Evolutionary conservation across 2,113 vertebrate species (phyloP), one percentile per base, ranked within the genome.

Genomic region (Camelus bactrianus): DNA sequence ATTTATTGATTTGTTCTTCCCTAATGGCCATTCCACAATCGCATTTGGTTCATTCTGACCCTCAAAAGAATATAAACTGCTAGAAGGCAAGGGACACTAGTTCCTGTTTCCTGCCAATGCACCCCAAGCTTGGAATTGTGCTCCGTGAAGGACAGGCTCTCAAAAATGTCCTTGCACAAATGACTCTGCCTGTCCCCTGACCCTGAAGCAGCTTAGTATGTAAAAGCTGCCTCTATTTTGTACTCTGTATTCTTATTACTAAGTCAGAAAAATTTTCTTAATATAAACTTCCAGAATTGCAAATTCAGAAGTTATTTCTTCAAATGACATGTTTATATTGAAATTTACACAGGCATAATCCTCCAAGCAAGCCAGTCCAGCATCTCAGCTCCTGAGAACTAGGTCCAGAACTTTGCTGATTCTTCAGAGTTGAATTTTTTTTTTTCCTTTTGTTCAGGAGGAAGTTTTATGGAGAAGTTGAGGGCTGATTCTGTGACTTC

Each of bases 301-400:
- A 56, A 58, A 88, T 54, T 75, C 67, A 38, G 38, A 64, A 52
- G 56, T 14, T 54, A 35, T 52, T 83, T 77, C 89, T 77, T 93
- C 80, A 75, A 30, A 84, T 22, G n/a, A 9, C n/a, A 19, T 19
- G 38, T 48, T 76, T 50, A 38, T 15, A 56, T 38, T n/a, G 42
- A 93, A 86, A 52, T 48, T 12, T 28, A 30, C 13, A 48, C 28
- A 54, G 80, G 72, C 46, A 20, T 4, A 52, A 26, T 52, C n/a
- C n/a, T 58, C 32, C 46, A 26, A 38, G 64, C 4, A 35, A 58
- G n/a, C 2, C 20, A 20, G 12, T 73, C 24, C 4, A 0, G 38
- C 0, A 0, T 32, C 8, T 67, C 20, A 6, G 76, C 73, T 17
- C 28, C 58, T 19, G 17, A 69, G 15, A 7, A 35, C 0, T 30